Percentiles rank a stretch among this genome's conserved stretches.
These are phyloP conservation scores for Calephelis virginiensis DNA, from an alignment of 1,140 invertebrate species.

Conservation along the genomic window DNA sequence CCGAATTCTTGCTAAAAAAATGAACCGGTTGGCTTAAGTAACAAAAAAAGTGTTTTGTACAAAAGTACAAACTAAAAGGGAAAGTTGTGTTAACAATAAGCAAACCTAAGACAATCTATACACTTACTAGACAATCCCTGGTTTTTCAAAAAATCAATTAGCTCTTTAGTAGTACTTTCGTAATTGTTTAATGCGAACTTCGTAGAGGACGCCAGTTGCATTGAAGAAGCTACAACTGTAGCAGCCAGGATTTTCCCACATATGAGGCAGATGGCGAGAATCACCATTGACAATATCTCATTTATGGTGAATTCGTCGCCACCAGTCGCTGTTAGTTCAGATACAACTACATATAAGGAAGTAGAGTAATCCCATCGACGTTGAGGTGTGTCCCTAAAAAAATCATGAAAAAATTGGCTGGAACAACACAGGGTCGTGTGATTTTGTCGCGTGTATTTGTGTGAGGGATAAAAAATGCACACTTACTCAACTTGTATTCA, in stretches of 20 bases:
- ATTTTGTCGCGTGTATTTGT: too few species aligned
- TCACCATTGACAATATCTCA: constrained; percentile 46
- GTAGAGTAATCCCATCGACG: constrained; percentile 58
- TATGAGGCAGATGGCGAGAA: constrained; percentile 49
- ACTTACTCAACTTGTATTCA: too few species aligned
- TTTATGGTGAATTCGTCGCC: constrained; percentile 60
- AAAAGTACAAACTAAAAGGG: too few species aligned
- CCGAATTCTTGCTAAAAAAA: too few species aligned
- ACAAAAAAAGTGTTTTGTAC: too few species aligned
- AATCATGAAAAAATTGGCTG: background rate
- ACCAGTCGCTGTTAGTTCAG: constrained; percentile 54
- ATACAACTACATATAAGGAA: constrained; percentile 55
- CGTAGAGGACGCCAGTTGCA: constrained; percentile 58
- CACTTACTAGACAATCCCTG: constrained; percentile 62
- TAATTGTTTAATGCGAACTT: constrained; percentile 63
- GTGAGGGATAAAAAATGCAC: too few species aligned
- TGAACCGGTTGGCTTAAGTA: too few species aligned
- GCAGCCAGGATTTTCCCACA: constrained; percentile 59
- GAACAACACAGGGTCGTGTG: too few species aligned
- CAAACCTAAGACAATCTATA: background rate
- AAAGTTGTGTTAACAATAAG: too few species aligned
- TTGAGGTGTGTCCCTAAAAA: constrained; percentile 43
- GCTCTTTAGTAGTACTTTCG: constrained; percentile 52
- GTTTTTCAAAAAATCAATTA: constrained; percentile 64
- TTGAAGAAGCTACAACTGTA: constrained; percentile 53